Evolutionary conservation across 2,888 invertebrate species (phyloP).

Genomic region (Dryobota labecula): DNA sequence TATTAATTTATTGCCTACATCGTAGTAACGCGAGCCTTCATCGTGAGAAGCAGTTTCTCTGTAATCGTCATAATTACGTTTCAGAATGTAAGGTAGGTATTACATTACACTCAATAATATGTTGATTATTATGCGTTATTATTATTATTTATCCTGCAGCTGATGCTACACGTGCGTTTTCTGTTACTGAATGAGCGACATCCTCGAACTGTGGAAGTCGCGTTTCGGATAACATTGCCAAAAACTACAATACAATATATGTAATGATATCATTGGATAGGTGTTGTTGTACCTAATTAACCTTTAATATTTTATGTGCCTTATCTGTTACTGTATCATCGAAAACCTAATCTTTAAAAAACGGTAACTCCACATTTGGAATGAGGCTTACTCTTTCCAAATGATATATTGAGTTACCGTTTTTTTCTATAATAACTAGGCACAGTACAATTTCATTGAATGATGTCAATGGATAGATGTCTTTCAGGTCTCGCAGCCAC

Average conservation of each 20-base stretch:
- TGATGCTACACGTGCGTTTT: neutral
- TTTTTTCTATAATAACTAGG: neutral
- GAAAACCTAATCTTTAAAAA: neutral
- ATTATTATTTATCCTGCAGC: neutral
- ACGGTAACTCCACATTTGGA: too few relatives aligned
- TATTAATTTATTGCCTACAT: neutral
- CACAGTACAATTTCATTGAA: neutral
- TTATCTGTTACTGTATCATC: neutral
- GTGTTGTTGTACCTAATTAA: too few relatives aligned
- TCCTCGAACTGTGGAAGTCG: neutral
- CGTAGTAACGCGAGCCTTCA: neutral
- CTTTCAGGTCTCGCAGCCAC: conserved; percentile 1
- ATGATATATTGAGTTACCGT: too few relatives aligned
- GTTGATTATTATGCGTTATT: neutral
- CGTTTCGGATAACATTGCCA: neutral
- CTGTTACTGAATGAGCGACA: neutral
- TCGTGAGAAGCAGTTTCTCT: neutral
- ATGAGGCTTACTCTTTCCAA: too few relatives aligned
- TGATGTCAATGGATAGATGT: conserved; percentile 6
- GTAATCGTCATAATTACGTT: neutral
- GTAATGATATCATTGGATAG: neutral
- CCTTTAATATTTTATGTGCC: neutral
- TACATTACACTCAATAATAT: neutral
- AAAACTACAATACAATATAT: neutral
- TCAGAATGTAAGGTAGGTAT: conserved; percentile 1